Percentiles rank a stretch among this genome's conserved stretches.
Conservation (phyloP, 2,888 invertebrate genomes). For the Caenorhabditis auriculariae region DNA sequence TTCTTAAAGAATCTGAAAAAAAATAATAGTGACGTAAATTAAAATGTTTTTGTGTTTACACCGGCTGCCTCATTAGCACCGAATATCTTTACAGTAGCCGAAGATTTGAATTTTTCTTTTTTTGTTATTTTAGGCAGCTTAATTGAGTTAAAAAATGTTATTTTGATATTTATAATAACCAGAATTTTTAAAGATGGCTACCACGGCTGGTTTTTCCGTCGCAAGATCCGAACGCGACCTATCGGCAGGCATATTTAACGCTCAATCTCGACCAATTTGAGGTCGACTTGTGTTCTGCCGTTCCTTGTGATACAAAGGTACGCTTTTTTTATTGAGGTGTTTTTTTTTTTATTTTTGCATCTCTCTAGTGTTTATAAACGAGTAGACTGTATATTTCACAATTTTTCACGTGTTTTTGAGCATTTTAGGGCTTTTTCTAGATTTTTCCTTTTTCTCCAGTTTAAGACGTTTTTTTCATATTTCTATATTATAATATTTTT, state of each 20-base stretch:
- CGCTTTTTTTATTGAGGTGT: not conserved
- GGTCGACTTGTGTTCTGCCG: conserved; percentile 30
- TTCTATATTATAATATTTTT: no score
- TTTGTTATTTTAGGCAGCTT: not conserved
- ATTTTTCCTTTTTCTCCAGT: no score
- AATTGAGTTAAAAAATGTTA: not conserved
- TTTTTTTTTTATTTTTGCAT: not conserved
- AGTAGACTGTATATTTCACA: no score
- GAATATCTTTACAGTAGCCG: no score
- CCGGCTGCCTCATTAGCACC: no score
- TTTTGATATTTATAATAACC: not conserved
- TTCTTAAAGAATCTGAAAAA: no score
- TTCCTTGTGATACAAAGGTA: conserved; percentile 35
- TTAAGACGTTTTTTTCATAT: no score
- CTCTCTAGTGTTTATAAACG: no score
- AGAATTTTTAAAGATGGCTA: conserved; percentile 22
- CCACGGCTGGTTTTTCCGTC: conserved; percentile 37
- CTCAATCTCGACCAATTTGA: conserved; percentile 32
- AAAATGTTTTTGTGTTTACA: no score
- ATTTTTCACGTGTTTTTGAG: no score
- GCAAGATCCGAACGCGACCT: conserved; percentile 16
- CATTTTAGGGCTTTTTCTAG: no score
- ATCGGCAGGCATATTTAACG: conserved; percentile 27
- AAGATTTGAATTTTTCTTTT: not conserved
- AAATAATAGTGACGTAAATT: no score